These are phyloP conservation scores for Borostomias antarcticus DNA, from an alignment of 2,797 vertebrate species.

Conservation along the genomic window DNA sequence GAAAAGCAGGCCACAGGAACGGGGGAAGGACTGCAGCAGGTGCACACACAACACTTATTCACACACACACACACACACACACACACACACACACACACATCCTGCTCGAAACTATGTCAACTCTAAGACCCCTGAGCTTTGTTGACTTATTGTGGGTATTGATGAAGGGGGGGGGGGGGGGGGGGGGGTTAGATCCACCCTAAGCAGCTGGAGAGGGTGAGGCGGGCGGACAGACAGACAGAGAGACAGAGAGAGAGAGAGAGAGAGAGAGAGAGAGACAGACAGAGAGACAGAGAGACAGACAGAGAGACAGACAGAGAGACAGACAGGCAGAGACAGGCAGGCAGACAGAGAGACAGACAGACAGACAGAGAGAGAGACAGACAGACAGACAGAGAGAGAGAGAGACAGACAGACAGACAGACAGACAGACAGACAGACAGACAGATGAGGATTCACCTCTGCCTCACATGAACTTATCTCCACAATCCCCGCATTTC, in stretches of 20 bases:
- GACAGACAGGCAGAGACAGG: too few species aligned
- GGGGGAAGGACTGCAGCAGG: not conserved
- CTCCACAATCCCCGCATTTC: not conserved
- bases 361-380: too few species aligned
- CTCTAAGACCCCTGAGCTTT: slow-evolving; percentile 7
- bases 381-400: too few species aligned
- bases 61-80: not conserved
- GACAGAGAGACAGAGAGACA: not conserved
- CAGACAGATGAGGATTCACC: not conserved
- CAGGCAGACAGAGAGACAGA: too few species aligned
- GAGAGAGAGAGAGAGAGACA: too few species aligned
- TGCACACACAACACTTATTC: not conserved
- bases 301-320: not conserved
- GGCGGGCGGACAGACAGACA: too few species aligned
- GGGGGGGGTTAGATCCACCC: too few species aligned
- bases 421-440: not conserved
- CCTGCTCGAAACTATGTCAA: slow-evolving; percentile 39
- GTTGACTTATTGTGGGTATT: slow-evolving; percentile 20
- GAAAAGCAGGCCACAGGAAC: slow-evolving; percentile 1
- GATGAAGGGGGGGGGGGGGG: not conserved
- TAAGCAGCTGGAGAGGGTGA: too few species aligned
- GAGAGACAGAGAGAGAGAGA: not conserved
- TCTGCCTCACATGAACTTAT: not conserved
- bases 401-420: not conserved
- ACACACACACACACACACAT: slow-evolving; percentile 21